Evolutionary conservation across 2,888 invertebrate genomes (phyloP).

Genomic region (Lepidocyrtoides sp.): DNA sequence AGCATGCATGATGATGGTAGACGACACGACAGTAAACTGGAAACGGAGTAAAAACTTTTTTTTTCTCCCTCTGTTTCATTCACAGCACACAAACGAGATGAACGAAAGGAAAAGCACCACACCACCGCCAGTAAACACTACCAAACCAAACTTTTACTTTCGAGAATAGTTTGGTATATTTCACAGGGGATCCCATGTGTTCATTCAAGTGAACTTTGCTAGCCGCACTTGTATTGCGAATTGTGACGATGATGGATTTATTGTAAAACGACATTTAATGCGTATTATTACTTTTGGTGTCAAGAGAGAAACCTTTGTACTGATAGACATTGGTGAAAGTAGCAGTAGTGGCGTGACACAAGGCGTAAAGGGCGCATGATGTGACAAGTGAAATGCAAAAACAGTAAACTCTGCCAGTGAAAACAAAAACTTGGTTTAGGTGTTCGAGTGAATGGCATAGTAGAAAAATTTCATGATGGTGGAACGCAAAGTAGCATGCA

Average conservation of each 20-base stretch:
- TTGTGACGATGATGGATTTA: slow-evolving; percentile 74
- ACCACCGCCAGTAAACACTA: too few species aligned
- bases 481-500: background rate
- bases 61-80: background rate
- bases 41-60: background rate
- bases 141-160: slow-evolving; percentile 20
- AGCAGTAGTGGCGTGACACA: background rate
- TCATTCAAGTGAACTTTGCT: slow-evolving; percentile 2
- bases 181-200: background rate
- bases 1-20: background rate
- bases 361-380: slow-evolving; percentile 16
- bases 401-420: slow-evolving; percentile 55
- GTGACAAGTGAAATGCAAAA: slow-evolving; percentile 77
- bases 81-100: background rate
- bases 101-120: background rate
- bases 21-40: background rate
- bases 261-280: slow-evolving; percentile 55
- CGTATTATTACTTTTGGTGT: slow-evolving; percentile 20
- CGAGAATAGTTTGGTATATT: background rate
- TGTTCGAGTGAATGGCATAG: background rate
- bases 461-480: slow-evolving; percentile 1
- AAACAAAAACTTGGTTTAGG: background rate
- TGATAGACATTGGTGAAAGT: background rate
- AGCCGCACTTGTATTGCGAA: background rate
- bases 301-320: background rate